These are phyloP conservation scores for Chrysotoxum bicinctum DNA, from an alignment of 2,888 invertebrate genomes.

Conservation along the genomic window DNA sequence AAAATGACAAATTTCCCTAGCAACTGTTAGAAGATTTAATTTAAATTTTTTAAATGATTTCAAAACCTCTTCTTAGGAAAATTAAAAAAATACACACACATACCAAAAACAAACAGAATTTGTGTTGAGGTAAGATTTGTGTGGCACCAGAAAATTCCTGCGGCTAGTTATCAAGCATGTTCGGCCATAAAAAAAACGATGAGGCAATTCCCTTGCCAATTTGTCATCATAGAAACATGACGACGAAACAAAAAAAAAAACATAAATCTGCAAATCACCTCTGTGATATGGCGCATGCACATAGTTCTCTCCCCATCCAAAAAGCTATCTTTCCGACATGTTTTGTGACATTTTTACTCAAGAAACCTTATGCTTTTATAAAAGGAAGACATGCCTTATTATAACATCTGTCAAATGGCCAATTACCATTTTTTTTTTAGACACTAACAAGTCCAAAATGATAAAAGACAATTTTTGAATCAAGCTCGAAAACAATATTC, in stretches of 20 bases:
- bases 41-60: neutral
- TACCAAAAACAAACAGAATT: neutral
- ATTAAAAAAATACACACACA: neutral
- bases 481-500: too few species aligned
- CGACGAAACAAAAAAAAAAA: neutral
- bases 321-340: neutral
- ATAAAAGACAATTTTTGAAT: neutral
- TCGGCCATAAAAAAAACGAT: neutral
- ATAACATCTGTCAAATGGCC: slow-evolving; percentile 46
- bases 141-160: neutral
- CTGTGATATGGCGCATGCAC: slow-evolving; percentile 4
- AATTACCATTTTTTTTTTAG: neutral
- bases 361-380: neutral
- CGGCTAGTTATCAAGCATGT: slow-evolving; percentile 1
- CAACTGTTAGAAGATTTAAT: neutral
- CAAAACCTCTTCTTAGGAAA: neutral
- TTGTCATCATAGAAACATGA: slow-evolving; percentile 16
- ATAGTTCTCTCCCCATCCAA: neutral
- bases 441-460: neutral
- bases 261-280: neutral
- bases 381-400: neutral
- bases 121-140: neutral
- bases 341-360: neutral
- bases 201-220: slow-evolving; percentile 26
- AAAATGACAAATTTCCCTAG: neutral